Evolutionary conservation across 2,797 vertebrate genomes (phyloP), one percentile per base, ranked within the genome.

Genomic region (Hemitrygon akajei): DNA sequence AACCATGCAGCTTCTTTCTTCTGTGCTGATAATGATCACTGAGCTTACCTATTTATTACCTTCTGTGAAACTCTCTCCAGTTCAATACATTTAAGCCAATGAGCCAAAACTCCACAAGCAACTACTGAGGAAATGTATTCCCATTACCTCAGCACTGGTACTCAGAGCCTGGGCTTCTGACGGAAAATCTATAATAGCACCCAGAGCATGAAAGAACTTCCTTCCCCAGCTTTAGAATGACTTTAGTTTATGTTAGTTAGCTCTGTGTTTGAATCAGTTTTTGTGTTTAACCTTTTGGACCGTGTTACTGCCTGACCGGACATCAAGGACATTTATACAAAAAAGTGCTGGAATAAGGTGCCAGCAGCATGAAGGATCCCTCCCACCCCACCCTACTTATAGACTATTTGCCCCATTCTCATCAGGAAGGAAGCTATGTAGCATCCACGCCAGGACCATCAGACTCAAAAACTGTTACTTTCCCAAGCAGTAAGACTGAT

Each of bases 91-190:
- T 0, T 73, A 94, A 77, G 37, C 93, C 93, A 93, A 91, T 0
- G 79, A 95, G 94, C 93, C 94, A 94, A 79, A 94, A 94, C 95
- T 94, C 93, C 95, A 95, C 94, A 94, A 95, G 94, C 93, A 94
- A 95, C 95, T 94, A 94, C 95, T 94, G 95, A 95, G 95, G 96
- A 96, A 94, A 95, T 94, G 94, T 95, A 94, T 96, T 96, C 95
- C 95, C 96, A 96, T 97, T 97, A 96, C 96, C 96, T 96, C 94
- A 95, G 95, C 95, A 96, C 95, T 95, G 96, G 95, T 92, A 94
- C 95, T 95, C 94, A 86, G 94, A 93, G 94, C 95, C 95, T 69
- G 94, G 69, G 94, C 94, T 94, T 94, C 95, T 95, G 95, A 95
- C 95, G 92, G 93, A 94, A 94, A 93, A 95, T 94, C 94, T 69